Evolutionary conservation across 2,797 vertebrate genomes (phyloP).

Genomic region (Apogon hyalosoma): DNA sequence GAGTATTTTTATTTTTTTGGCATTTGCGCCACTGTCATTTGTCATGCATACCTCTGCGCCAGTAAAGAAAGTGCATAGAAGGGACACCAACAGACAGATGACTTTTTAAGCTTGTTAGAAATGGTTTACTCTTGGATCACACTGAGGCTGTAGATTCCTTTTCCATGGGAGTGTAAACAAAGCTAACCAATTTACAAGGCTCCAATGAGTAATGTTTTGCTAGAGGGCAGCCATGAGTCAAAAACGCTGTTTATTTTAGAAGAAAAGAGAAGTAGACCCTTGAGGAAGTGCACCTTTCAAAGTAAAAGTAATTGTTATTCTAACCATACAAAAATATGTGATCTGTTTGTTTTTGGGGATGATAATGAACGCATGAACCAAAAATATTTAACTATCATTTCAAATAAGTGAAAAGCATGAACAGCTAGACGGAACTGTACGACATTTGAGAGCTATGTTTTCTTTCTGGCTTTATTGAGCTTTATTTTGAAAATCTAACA

Average conservation of each 20-base stretch:
- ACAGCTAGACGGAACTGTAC: background rate
- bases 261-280: constrained; percentile 13
- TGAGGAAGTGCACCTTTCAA: constrained; percentile 31
- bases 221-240: background rate
- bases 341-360: too few relatives aligned
- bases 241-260: background rate
- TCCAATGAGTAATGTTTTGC: background rate
- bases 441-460: background rate
- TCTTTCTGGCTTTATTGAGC: background rate
- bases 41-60: too few relatives aligned
- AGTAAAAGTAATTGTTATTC: constrained; percentile 11
- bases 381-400: too few relatives aligned
- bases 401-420: background rate
- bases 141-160: background rate
- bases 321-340: too few relatives aligned
- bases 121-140: background rate
- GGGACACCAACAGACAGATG: background rate
- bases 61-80: background rate
- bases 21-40: too few relatives aligned
- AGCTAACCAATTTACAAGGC: background rate
- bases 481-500: constrained; percentile 52
- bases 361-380: too few relatives aligned
- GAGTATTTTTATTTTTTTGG: too few relatives aligned
- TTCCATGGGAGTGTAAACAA: background rate
- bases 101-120: background rate